Evolutionary conservation across 2,797 vertebrate species (phyloP).

Genomic region (Pempheris klunzingeri): DNA sequence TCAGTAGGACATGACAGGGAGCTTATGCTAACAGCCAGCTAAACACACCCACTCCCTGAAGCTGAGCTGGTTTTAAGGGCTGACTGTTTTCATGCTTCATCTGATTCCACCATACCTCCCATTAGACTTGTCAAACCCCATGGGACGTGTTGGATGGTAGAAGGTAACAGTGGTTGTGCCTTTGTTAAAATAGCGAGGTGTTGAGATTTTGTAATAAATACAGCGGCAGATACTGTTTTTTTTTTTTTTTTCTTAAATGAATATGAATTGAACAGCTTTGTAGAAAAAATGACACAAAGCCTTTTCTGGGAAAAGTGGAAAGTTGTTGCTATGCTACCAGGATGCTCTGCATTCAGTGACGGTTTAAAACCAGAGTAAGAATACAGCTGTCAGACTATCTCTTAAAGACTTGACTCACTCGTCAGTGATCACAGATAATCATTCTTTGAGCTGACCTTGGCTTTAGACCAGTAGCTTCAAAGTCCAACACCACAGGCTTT

Average conservation of each 20-base stretch:
- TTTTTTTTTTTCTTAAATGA: not conserved
- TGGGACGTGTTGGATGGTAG: conserved; percentile 43
- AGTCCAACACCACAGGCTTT: not conserved
- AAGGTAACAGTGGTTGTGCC: conserved; percentile 32
- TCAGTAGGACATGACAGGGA: conserved; percentile 30
- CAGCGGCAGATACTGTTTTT: not conserved
- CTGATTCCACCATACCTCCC: conserved; percentile 42
- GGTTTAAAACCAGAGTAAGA: not conserved
- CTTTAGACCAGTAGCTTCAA: conserved; percentile 1
- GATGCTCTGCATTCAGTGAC: not conserved
- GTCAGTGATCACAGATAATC: conserved; percentile 6
- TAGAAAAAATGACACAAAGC: not conserved
- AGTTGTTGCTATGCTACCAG: not conserved
- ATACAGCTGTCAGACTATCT: conserved; percentile 3
- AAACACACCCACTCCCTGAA: conserved; percentile 50
- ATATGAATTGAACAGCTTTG: not conserved
- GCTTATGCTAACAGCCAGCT: conserved; percentile 47
- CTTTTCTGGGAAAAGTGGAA: not conserved
- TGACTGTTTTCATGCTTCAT: conserved; percentile 57
- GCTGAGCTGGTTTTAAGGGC: conserved; percentile 52
- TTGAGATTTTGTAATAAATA: conserved; percentile 24
- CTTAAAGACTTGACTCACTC: not conserved
- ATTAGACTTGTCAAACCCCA: conserved; percentile 49
- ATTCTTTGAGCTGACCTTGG: conserved; percentile 29
- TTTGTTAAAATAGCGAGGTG: conserved; percentile 55